These are phyloP conservation scores for Microtus oregoni DNA, from an alignment of 2,113 vertebrate genomes.

Conservation along the genomic window DNA sequence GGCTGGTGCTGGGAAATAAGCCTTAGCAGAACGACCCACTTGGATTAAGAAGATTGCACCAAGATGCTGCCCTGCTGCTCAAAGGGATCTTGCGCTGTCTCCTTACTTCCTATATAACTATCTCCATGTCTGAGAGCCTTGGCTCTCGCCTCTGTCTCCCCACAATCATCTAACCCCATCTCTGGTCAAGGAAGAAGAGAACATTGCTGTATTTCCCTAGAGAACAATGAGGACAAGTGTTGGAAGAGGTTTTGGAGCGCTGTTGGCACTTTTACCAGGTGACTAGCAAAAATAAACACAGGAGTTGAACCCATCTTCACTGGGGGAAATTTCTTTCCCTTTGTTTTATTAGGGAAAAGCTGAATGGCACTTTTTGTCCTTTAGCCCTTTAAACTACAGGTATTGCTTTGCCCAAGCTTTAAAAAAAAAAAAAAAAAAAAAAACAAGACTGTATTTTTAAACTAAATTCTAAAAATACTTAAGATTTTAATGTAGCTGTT, in stretches of 20 bases:
- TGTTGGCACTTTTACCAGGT: background rate
- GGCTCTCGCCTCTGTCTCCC: background rate
- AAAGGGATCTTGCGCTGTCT: background rate
- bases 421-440: too few species aligned
- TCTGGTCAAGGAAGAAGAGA: background rate
- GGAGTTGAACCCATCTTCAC: background rate
- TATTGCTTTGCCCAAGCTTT: background rate
- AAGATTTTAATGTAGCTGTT: background rate
- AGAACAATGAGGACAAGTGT: background rate
- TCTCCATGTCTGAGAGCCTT: background rate
- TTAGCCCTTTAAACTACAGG: background rate
- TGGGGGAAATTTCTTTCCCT: background rate
- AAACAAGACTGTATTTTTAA: background rate
- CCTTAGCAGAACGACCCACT: background rate
- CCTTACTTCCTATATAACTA: background rate
- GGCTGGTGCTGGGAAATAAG: background rate
- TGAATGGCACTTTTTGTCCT: background rate
- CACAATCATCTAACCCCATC: background rate
- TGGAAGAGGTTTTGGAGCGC: background rate
- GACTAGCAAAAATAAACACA: conserved; percentile 18
- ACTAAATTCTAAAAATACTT: background rate
- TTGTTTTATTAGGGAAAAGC: background rate
- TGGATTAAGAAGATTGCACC: background rate
- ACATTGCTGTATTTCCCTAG: background rate
- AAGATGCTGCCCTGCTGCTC: background rate